Evolutionary conservation across 2,888 invertebrate genomes (phyloP), one percentile per base, ranked within the genome.

Genomic region (Coenonympha arcania): DNA sequence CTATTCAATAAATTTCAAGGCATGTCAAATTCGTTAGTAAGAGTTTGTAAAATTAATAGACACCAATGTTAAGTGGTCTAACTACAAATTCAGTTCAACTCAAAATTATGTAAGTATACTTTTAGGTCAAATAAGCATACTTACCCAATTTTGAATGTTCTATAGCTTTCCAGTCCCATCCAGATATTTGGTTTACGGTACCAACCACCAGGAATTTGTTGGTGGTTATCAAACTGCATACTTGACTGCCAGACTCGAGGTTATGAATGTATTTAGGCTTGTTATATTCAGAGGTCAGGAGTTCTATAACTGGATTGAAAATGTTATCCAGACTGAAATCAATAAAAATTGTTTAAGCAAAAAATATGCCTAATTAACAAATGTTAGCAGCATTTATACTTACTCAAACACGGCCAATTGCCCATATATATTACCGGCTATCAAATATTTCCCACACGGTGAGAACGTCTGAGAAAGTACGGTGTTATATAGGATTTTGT

Each of bases 351-450:
- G n/a, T n/a, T n/a, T n/a, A n/a, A n/a, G n/a, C n/a, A n/a, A n/a
- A n/a, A n/a, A n/a, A n/a, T n/a, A n/a, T n/a, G n/a, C n/a, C n/a
- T n/a, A n/a, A n/a, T n/a, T n/a, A n/a, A n/a, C n/a, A n/a, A n/a
- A n/a, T n/a, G n/a, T n/a, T n/a, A n/a, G n/a, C n/a, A n/a, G n/a
- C n/a, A n/a, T n/a, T n/a, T 8, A 20, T 19, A 88, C 91, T 89
- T 80, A 95, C 95, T 93, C 92, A 73, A 91, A 95, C 45, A 95
- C 85, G 22, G 93, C 93, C 46, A 96, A 88, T 69, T 92, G 91
- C 4, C 96, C 95, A 72, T 93, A 95, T 63, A 93, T 92, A 77
- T 94, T 95, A 13, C 94, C 95, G 57, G 93, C 92, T 50, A 93
- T 87, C 45, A 96, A 88, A 78, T 90, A 95, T 70, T 92, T 91